Evolutionary conservation across 2,888 invertebrate genomes (phyloP), one percentile per base, ranked within the genome.

Genomic region (Eupithecia tripunctaria): DNA sequence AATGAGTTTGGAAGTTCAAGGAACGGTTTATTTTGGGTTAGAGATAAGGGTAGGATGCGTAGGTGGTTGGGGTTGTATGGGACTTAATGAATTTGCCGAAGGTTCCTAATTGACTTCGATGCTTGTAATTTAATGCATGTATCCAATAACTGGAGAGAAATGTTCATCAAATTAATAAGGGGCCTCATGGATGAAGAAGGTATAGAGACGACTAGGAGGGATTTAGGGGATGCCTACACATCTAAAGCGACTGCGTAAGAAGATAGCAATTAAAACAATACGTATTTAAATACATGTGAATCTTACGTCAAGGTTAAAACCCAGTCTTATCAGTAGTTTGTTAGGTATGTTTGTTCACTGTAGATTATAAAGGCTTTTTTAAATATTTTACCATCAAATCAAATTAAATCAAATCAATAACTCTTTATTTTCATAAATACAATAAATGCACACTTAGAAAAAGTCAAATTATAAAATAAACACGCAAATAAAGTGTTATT

Each of bases 11-110:
- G 21, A 64, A 38, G 10, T 64, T 63, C 36, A 21, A 38, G 38
- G 32, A 38, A 36, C 63, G 21, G 63, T 63, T 59, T 60, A 60
- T 60, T 60, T 60, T 29, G 29, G 60, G 60, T 29, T 29, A 60
- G 18, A 18, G 29, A 59, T 59, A 1, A 60, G 60, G 60, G 59
- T 59, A 27, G 27, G 27, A 15, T 60, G 18, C 18, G 60, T 60
- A 60, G 25, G 38, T 64, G 25, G 21, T 25, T 43, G 18, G 43
- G 38, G 21, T 21, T 25, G 12, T 56, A 14, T 21, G 25, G 12
- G 5, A 56, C 12, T 25, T 56, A 56, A 56, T 56, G 25, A 56
- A 21, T 56, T 56, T 56, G 56, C 56, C 25, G 4, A 56, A 56
- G 56, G 21, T 56, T 25, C 56, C 12, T 56, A 51, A 51, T 25